Percentiles rank a stretch among this genome's conserved stretches.
phyloP scores from a whole-genome alignment of 2,113 vertebrate genomes.

The Pagrus major region DNA sequence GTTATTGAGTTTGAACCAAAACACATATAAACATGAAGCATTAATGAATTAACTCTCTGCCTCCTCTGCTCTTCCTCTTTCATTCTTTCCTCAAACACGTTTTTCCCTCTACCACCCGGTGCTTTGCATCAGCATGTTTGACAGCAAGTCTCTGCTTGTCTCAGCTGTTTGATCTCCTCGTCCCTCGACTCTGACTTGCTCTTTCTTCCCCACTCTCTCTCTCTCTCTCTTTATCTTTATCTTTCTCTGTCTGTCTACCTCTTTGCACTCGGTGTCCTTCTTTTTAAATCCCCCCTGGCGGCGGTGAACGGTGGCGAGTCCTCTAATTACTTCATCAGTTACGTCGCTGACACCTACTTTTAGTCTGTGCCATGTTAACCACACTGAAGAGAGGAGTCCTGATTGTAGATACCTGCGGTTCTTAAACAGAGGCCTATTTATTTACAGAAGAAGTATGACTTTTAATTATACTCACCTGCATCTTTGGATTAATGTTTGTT shows the following conservation, averaged over 20 bases:
- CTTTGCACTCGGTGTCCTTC: slow-evolving; percentile 4
- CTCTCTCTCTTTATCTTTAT: neutral
- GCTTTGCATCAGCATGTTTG: slow-evolving; percentile 63
- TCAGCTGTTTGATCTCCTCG: slow-evolving; percentile 57
- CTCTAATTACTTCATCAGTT: slow-evolving; percentile 63
- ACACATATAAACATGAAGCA: neutral
- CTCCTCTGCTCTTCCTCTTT: slow-evolving; percentile 41
- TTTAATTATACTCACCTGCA: slow-evolving; percentile 29
- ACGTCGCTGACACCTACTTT: slow-evolving; percentile 25
- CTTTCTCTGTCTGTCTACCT: neutral
- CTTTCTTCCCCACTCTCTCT: slow-evolving; percentile 34
- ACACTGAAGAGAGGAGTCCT: slow-evolving; percentile 14
- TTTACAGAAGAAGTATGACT: slow-evolving; percentile 22
- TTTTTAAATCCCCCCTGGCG: slow-evolving; percentile 50
- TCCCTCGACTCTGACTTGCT: slow-evolving; percentile 48
- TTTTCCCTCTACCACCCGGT: slow-evolving; percentile 22
- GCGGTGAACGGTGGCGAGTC: slow-evolving; percentile 20
- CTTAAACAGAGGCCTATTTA: slow-evolving; percentile 23
- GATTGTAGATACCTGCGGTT: slow-evolving; percentile 21
- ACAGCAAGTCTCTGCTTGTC: slow-evolving; percentile 73
- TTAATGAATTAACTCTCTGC: neutral
- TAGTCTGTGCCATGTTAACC: slow-evolving; percentile 31
- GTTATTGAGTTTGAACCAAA: neutral
- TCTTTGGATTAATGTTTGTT: slow-evolving; percentile 15
- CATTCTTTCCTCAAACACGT: slow-evolving; percentile 28